Percentiles rank a stretch among this genome's conserved stretches.
Conservation (phyloP, 2,113 vertebrate species). For the Engystomops pustulosus region DNA sequence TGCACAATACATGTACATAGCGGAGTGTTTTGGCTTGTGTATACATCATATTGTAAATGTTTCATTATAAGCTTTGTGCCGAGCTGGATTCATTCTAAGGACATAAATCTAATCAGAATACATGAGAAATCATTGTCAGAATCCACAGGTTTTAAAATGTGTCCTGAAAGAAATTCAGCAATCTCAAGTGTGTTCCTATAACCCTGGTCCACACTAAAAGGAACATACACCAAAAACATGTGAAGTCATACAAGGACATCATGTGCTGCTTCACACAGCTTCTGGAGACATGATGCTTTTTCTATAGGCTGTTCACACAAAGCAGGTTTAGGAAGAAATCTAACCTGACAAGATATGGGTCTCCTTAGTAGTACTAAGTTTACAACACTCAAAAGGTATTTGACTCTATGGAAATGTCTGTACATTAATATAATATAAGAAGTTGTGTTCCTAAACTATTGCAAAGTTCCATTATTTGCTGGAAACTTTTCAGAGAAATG, state of each 20-base stretch:
- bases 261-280: too few relatives aligned
- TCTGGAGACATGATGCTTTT: background rate
- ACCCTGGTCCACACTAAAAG: background rate
- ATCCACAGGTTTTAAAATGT: background rate
- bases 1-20: conserved; percentile 15
- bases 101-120: background rate
- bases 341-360: background rate
- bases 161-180: background rate
- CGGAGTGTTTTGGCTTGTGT: conserved; percentile 1
- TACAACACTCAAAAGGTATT: background rate
- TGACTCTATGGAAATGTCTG: background rate
- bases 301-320: background rate
- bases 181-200: background rate
- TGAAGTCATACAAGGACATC: background rate
- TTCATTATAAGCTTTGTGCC: background rate
- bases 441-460: background rate
- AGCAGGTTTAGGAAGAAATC: background rate
- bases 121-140: background rate
- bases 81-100: background rate
- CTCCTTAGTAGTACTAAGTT: background rate
- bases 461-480: too few relatives aligned
- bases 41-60: background rate
- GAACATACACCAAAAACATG: background rate
- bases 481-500: too few relatives aligned
- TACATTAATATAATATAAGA: background rate